Percentiles rank a stretch among this genome's conserved stretches.
phyloP scores from a whole-genome alignment of 2,113 vertebrate species.

The Periophthalmodon schlosseri region DNA sequence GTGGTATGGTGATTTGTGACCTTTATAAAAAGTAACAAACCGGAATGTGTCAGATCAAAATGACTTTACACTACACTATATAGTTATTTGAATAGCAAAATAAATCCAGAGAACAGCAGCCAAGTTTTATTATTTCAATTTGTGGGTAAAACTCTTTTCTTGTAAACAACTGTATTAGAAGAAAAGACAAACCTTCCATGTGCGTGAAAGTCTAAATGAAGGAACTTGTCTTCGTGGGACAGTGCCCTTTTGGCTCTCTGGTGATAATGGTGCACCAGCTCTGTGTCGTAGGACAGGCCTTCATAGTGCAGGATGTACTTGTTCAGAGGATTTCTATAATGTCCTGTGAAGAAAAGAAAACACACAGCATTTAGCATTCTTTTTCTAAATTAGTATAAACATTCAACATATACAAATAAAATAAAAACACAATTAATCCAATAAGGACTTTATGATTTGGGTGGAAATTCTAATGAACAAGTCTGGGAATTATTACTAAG shows the following conservation, averaged over 20 bases:
- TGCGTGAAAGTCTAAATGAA: constrained; percentile 92
- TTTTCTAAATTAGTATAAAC: not conserved
- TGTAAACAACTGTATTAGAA: not conserved
- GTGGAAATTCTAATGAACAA: not conserved
- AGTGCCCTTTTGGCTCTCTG: constrained; percentile 93
- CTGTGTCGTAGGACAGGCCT: constrained; percentile 91
- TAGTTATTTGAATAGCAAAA: too few relatives aligned
- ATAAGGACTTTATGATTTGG: not conserved
- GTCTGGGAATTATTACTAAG: not conserved
- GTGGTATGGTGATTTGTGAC: too few relatives aligned
- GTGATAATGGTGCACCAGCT: constrained; percentile 90
- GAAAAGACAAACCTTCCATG: constrained; percentile 88
- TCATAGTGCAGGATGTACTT: constrained; percentile 97
- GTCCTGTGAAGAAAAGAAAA: constrained; percentile 75
- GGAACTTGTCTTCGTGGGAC: constrained; percentile 86
- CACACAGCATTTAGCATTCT: constrained; percentile 20
- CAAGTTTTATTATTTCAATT: too few relatives aligned
- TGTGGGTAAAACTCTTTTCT: not conserved
- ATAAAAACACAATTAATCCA: not conserved
- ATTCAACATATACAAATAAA: not conserved
- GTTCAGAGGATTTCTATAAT: constrained; percentile 94
- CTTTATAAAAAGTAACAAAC: not conserved
- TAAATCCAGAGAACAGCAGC: too few relatives aligned
- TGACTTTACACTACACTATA: not conserved
- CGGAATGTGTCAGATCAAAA: not conserved